phyloP scores from a whole-genome alignment of 2,797 vertebrate species.

The Dermochelys coriacea region DNA sequence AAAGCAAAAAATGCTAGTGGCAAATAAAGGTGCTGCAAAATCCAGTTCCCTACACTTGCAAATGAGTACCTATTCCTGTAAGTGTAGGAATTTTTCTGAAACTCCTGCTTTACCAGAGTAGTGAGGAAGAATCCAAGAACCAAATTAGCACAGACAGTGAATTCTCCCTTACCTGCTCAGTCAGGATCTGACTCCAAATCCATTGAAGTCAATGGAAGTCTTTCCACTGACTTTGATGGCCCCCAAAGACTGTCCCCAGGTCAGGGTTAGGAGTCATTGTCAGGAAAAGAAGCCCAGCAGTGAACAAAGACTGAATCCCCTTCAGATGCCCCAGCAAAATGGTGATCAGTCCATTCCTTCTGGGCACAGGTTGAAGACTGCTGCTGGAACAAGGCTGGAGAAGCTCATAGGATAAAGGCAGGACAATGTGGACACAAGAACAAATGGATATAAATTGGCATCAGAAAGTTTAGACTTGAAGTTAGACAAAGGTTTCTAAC shows the following conservation, averaged over 20 bases:
- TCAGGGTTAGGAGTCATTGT: not conserved
- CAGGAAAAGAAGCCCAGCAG: not conserved
- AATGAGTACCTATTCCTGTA: not conserved
- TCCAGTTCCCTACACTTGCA: not conserved
- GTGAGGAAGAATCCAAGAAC: constrained; percentile 26
- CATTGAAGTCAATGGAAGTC: not conserved
- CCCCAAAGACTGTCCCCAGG: not conserved
- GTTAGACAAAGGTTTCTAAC: too few relatives aligned
- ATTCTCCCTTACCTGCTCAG: not conserved
- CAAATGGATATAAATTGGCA: too few relatives aligned
- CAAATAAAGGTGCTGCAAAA: not conserved
- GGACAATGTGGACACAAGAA: not conserved
- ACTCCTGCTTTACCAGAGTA: constrained; percentile 53
- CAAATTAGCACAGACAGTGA: constrained; percentile 1
- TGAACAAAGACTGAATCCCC: not conserved
- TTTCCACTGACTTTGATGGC: constrained; percentile 24
- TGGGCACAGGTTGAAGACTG: not conserved
- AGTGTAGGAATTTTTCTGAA: constrained; percentile 35
- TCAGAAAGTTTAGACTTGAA: too few relatives aligned
- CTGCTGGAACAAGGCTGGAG: not conserved
- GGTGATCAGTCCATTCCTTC: not conserved
- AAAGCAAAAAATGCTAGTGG: constrained; percentile 27
- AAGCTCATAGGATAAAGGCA: not conserved
- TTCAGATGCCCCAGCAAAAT: not conserved
- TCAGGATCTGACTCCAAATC: constrained; percentile 12